These are phyloP conservation scores for Chascanopsetta lugubris DNA, from an alignment of 2,113 vertebrate species.

Conservation along the genomic window DNA sequence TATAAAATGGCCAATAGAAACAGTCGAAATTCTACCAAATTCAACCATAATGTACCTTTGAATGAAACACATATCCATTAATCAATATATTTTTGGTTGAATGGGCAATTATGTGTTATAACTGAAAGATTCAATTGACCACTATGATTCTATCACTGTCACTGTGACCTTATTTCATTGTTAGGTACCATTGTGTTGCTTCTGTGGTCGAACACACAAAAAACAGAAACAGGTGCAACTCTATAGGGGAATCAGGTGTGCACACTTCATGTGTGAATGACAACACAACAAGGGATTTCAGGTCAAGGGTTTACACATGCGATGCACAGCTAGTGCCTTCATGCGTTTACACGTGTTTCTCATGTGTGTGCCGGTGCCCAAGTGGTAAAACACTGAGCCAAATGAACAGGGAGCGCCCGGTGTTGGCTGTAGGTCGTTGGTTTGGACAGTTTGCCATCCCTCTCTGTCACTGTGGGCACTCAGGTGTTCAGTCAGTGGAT, in stretches of 20 bases:
- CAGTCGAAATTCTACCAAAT: too few species aligned
- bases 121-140: too few species aligned
- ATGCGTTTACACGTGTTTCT: constrained; percentile 27
- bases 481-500: constrained; percentile 64
- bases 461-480: constrained; percentile 62
- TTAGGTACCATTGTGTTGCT: neutral
- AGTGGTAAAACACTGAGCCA: constrained; percentile 55
- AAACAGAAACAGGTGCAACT: constrained; percentile 4
- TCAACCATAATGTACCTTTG: too few species aligned
- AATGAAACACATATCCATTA: too few species aligned
- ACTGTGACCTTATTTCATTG: too few species aligned
- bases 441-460: constrained; percentile 59
- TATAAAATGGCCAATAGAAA: too few species aligned
- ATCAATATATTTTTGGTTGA: too few species aligned
- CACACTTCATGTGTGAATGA: too few species aligned
- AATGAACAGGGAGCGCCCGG: constrained; percentile 18
- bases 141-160: too few species aligned
- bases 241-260: constrained; percentile 5
- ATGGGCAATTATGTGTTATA: too few species aligned
- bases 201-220: neutral
- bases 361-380: constrained; percentile 27
- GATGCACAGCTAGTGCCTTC: constrained; percentile 18
- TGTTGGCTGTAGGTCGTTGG: constrained; percentile 55
- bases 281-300: constrained; percentile 20
- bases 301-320: constrained; percentile 17